Percentiles rank a stretch among this genome's conserved stretches.
These are phyloP conservation scores for Forbesichthys papilliferus DNA, from an alignment of 2,113 vertebrate species.

Conservation along the genomic window DNA sequence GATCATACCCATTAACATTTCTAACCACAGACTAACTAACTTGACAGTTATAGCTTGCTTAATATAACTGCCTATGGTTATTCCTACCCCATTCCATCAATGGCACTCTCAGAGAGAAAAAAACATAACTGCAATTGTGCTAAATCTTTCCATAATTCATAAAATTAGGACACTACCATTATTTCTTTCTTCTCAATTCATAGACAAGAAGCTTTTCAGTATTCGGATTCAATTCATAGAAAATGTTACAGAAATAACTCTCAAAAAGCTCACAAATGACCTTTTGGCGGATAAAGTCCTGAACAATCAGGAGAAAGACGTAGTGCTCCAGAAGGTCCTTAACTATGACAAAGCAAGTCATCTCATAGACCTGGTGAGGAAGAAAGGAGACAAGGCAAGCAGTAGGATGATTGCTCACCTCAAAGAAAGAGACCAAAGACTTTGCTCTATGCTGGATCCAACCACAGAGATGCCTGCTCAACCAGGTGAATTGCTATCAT, in stretches of 20 bases:
- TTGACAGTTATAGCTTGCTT: too few relatives aligned
- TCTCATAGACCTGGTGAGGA: slow-evolving; percentile 65
- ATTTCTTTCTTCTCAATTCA: not conserved
- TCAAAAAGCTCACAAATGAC: slow-evolving; percentile 70
- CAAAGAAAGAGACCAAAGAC: slow-evolving; percentile 9
- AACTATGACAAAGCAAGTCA: slow-evolving; percentile 56
- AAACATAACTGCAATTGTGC: too few relatives aligned
- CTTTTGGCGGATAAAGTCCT: slow-evolving; percentile 54
- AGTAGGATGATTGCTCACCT: slow-evolving; percentile 51
- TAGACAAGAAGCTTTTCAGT: slow-evolving; percentile 37
- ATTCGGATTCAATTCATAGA: slow-evolving; percentile 49
- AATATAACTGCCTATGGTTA: too few relatives aligned
- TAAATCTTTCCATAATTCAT: too few relatives aligned
- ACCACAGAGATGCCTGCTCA: not conserved
- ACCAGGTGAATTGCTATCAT: not conserved
- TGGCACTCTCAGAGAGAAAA: too few relatives aligned
- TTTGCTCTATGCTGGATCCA: slow-evolving; percentile 53
- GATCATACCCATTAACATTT: too few relatives aligned
- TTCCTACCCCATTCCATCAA: too few relatives aligned
- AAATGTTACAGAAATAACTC: rapidly evolving
- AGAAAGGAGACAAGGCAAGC: slow-evolving; percentile 69
- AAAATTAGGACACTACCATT: not conserved
- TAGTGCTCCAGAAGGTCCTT: not conserved
- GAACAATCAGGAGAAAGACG: slow-evolving; percentile 56
- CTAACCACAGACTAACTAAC: too few relatives aligned